phyloP scores from a whole-genome alignment of 1,140 invertebrate species.

The Pollicipes pollicipes region DNA sequence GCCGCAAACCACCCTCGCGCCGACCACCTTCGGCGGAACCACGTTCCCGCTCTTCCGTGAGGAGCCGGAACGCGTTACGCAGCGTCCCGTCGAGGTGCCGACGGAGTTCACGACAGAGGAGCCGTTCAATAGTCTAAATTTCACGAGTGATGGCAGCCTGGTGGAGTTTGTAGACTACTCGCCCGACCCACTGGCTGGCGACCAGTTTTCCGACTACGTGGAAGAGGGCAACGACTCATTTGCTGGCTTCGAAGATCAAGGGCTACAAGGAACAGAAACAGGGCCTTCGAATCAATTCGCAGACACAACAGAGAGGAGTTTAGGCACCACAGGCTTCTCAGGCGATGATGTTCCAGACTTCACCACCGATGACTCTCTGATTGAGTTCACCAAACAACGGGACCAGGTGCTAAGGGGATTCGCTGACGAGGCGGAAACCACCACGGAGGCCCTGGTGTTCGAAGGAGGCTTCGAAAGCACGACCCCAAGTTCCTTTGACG shows the following conservation, averaged over 20 bases:
- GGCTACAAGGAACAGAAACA: not conserved
- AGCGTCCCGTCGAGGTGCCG: slow-evolving; percentile 3
- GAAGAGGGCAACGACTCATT: not conserved
- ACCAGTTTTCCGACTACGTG: not conserved
- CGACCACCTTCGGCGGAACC: slow-evolving; percentile 2
- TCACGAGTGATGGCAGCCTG: not conserved
- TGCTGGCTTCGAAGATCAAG: not conserved
- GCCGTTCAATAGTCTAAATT: not conserved
- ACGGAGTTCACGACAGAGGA: not conserved
- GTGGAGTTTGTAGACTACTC: not conserved
- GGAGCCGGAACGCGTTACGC: slow-evolving; percentile 7
- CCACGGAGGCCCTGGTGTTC: slow-evolving; percentile 4
- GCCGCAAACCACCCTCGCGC: not conserved
- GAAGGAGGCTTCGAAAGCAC: too few relatives aligned
- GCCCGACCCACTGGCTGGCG: too few relatives aligned
- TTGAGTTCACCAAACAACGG: not conserved
- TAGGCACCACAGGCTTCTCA: not conserved
- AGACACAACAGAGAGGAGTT: not conserved
- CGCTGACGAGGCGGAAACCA: slow-evolving; percentile 7
- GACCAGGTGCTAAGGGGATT: slow-evolving; percentile 10
- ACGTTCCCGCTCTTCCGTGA: slow-evolving; percentile 8
- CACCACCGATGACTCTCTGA: not conserved
- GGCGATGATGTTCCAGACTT: not conserved
- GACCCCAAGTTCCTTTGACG: too few relatives aligned
- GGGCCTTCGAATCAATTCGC: not conserved